Evolutionary conservation across 30 jellyfish, hydroid and myxozoan genomes (phyloP), one percentile per base, ranked within the genome.

Genomic region (Hydractinia echinata): DNA sequence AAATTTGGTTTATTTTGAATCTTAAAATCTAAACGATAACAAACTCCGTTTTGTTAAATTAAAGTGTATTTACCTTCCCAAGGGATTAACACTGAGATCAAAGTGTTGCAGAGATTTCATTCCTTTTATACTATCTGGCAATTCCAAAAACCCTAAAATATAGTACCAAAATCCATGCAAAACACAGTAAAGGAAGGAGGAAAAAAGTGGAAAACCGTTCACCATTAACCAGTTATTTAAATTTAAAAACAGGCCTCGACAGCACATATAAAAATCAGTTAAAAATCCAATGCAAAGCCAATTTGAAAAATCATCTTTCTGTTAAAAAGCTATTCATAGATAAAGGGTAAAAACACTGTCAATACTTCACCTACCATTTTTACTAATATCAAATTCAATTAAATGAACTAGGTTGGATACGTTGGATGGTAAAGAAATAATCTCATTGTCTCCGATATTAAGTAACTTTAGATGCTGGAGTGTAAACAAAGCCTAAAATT

Each of bases 31-130:
- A 16, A 58, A 58, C 69, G 18, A 58, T 11, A 13, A 11, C 69
- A 58, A 11, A 58, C 18, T 2, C 69, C 15, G 18, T 58, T 58
- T 58, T 58, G 19, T 58, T 16, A 58, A 58, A 58, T n/a, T 64
- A 6, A 4, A 2, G 39, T 7, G 39, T 7, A 7, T 6, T 64
- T 84, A 92, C 98, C 91, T 88, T 79, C 98, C 98, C 5, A 92
- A 86, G 5, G 98, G 98, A 72, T 92, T 92, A 66, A 92, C 98
- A 70, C 98, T 92, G 49, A 87, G 90, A 67, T 92, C 98, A 67
- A 92, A 87, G 77, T 79, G 86, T 58, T 87, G 91, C 84, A 92
- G 54, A 20, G 96, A 81, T 61, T 92, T 92, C 83, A 92, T 30
- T 20, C 98, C 98, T 68, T 92, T 83, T 82, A 92, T 80, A 82